phyloP scores from a whole-genome alignment of 2,797 vertebrate genomes.

The Xiphophorus birchmanni region DNA sequence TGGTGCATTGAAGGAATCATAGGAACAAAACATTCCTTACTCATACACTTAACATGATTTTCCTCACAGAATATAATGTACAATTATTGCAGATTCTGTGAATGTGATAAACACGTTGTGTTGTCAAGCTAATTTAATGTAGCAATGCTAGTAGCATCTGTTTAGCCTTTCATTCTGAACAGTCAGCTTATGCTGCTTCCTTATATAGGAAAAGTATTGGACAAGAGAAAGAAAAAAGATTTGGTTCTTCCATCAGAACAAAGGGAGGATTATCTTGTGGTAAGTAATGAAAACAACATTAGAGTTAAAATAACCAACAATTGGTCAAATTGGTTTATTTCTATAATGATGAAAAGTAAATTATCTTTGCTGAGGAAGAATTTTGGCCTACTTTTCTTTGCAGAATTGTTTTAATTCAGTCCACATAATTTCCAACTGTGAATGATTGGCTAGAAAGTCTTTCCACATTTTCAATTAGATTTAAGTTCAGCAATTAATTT shows the following conservation, averaged over 20 bases:
- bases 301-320: background rate
- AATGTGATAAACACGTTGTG: background rate
- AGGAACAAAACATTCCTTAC: background rate
- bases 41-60: background rate
- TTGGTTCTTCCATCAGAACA: background rate
- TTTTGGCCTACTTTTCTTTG: background rate
- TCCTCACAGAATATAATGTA: background rate
- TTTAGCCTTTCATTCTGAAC: background rate
- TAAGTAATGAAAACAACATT: background rate
- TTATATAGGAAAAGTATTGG: background rate
- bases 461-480: background rate
- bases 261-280: background rate
- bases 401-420: background rate
- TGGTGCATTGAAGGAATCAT: background rate
- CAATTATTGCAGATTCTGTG: background rate
- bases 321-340: background rate
- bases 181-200: background rate
- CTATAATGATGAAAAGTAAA: background rate
- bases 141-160: background rate
- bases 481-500: background rate
- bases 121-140: background rate
- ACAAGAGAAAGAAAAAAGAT: background rate
- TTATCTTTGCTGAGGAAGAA: background rate
- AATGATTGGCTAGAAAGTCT: background rate
- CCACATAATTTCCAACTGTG: background rate